A percentile compares a stretch with the other conserved stretches of the same genome.
phyloP scores from a whole-genome alignment of 2,797 vertebrate species.

The Pipistrellus nathusii region DNA sequence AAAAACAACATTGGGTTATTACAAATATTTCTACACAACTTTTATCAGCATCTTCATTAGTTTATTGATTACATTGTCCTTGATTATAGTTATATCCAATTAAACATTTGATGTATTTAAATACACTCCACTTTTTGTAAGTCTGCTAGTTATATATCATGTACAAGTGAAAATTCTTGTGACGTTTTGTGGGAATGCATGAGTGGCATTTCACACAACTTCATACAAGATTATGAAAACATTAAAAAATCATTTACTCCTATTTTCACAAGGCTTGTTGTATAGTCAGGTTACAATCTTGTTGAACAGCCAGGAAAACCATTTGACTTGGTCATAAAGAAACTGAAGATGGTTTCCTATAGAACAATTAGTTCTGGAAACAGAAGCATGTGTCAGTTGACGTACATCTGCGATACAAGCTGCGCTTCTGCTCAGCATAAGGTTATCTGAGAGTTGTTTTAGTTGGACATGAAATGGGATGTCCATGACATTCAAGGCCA shows the following conservation, averaged over 20 bases:
- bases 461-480: slow-evolving; percentile 77
- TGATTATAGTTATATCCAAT: slow-evolving; percentile 80
- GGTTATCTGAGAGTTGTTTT: slow-evolving; percentile 88
- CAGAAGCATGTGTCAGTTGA: slow-evolving; percentile 80
- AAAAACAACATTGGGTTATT: slow-evolving; percentile 82
- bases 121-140: slow-evolving; percentile 71
- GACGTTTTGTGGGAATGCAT: slow-evolving; percentile 75
- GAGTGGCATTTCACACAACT: slow-evolving; percentile 77
- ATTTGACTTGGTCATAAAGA: slow-evolving; percentile 81
- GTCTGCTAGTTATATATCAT: slow-evolving; percentile 28
- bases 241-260: slow-evolving; percentile 76
- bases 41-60: slow-evolving; percentile 82
- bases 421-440: slow-evolving; percentile 69
- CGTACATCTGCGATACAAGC: slow-evolving; percentile 62
- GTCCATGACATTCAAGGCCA: slow-evolving; percentile 82
- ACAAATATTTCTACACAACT: slow-evolving; percentile 70
- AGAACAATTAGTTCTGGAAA: slow-evolving; percentile 65
- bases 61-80: slow-evolving; percentile 76
- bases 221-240: slow-evolving; percentile 78
- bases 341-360: slow-evolving; percentile 48
- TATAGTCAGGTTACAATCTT: slow-evolving; percentile 59
- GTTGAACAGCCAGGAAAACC: slow-evolving; percentile 38
- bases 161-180: slow-evolving; percentile 79
- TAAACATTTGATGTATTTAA: slow-evolving; percentile 80
- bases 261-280: slow-evolving; percentile 72